Percentiles rank a stretch among this genome's conserved stretches.
phyloP scores from a whole-genome alignment of 2,888 invertebrate species.

The Amblyjoppa proteus region DNA sequence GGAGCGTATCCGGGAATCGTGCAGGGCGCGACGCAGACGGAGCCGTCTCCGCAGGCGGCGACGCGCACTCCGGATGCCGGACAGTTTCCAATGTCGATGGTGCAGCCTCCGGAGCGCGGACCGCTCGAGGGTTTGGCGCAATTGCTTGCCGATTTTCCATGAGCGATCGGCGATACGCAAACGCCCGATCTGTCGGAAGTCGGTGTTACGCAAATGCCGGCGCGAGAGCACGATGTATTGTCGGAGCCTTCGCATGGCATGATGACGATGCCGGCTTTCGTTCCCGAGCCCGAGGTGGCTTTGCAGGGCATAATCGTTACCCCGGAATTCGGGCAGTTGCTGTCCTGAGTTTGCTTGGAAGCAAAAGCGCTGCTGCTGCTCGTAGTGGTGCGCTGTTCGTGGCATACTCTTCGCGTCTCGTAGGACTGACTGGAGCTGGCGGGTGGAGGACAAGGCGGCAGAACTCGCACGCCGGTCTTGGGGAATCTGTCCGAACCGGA shows the following conservation, averaged over 20 bases:
- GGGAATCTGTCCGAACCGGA: slow-evolving; percentile 77
- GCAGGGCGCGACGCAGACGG: slow-evolving; percentile 78
- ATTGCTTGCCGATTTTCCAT: slow-evolving; percentile 61
- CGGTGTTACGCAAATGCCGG: slow-evolving; percentile 80
- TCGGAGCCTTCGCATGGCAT: slow-evolving; percentile 81
- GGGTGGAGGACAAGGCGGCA: slow-evolving; percentile 76
- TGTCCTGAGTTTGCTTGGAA: slow-evolving; percentile 30
- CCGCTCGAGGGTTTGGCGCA: slow-evolving; percentile 71
- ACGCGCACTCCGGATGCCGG: slow-evolving; percentile 78
- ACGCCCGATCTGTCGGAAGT: slow-evolving; percentile 80
- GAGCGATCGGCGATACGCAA: slow-evolving; percentile 78
- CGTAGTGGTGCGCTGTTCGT: slow-evolving; percentile 66
- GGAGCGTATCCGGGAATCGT: slow-evolving; percentile 74
- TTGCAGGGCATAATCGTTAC: slow-evolving; percentile 80
- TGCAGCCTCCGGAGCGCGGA: slow-evolving; percentile 75
- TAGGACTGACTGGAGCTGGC: slow-evolving; percentile 83
- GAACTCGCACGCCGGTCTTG: slow-evolving; percentile 78
- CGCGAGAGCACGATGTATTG: slow-evolving; percentile 72
- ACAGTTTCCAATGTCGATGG: slow-evolving; percentile 74
- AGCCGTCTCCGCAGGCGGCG: slow-evolving; percentile 77
- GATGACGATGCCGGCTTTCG: slow-evolving; percentile 80
- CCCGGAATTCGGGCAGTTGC: slow-evolving; percentile 79
- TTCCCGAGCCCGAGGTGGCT: slow-evolving; percentile 77
- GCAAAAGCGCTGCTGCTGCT: slow-evolving; percentile 47
- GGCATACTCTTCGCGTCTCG: slow-evolving; percentile 84